Evolutionary conservation across 2,113 vertebrate species (phyloP).

Genomic region (Sisor rabdophorus): DNA sequence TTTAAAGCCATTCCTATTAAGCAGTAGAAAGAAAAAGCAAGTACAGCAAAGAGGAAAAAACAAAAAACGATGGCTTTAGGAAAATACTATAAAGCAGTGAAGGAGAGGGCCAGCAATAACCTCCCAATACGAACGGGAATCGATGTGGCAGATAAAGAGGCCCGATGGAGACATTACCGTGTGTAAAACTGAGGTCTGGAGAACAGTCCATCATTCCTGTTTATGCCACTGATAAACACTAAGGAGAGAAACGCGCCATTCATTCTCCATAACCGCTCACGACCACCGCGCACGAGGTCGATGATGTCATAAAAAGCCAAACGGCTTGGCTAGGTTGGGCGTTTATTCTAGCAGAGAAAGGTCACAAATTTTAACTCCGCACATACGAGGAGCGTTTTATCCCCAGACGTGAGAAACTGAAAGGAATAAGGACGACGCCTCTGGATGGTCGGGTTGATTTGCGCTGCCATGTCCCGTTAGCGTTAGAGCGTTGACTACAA

Average conservation of each 20-base stretch:
- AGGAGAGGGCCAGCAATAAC: slow-evolving; percentile 41
- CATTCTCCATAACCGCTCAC: slow-evolving; percentile 25
- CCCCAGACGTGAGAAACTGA: neutral
- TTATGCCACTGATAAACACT: slow-evolving; percentile 43
- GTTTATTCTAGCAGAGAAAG: slow-evolving; percentile 27
- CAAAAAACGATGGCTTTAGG: slow-evolving; percentile 4
- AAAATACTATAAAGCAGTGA: slow-evolving; percentile 34
- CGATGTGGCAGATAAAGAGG: slow-evolving; percentile 39
- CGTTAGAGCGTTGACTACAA: neutral
- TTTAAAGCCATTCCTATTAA: slow-evolving; percentile 12
- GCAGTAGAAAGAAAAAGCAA: neutral
- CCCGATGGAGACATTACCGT: slow-evolving; percentile 37
- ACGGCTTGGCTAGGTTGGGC: slow-evolving; percentile 10
- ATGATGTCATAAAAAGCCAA: slow-evolving; percentile 33
- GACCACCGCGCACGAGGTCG: slow-evolving; percentile 17
- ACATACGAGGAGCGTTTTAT: neutral
- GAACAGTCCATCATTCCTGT: slow-evolving; percentile 35
- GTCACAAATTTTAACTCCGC: slow-evolving; percentile 4
- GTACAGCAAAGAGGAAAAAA: neutral
- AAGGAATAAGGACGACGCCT: neutral
- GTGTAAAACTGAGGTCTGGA: slow-evolving; percentile 32
- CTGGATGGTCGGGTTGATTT: neutral
- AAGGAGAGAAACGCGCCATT: slow-evolving; percentile 40
- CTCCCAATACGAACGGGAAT: slow-evolving; percentile 35
- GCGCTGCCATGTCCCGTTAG: neutral